phyloP scores from a whole-genome alignment of 2,113 vertebrate genomes.

The Ammospiza nelsoni region DNA sequence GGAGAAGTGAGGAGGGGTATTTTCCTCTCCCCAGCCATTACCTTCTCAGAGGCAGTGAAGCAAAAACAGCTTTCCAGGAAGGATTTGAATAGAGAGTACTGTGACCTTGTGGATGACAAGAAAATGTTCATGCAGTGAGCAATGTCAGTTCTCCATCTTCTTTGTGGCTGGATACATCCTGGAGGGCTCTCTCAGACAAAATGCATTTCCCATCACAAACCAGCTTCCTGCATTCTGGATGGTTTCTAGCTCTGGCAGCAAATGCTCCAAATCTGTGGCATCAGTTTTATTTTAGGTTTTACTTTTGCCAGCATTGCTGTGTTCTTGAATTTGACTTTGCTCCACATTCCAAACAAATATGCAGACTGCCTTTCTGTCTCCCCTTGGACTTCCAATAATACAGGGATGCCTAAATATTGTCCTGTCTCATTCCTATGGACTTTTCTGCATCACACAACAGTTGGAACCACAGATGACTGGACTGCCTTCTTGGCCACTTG shows the following conservation, averaged over 20 bases:
- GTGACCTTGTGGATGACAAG: conserved; percentile 52
- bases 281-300: conserved; percentile 54
- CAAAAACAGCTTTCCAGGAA: conserved; percentile 31
- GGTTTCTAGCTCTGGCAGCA: conserved; percentile 39
- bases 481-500: background rate
- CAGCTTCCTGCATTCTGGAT: conserved; percentile 60
- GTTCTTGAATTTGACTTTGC: conserved; percentile 64
- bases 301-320: conserved; percentile 13
- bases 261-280: conserved; percentile 20
- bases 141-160: conserved; percentile 46
- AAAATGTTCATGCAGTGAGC: conserved; percentile 30
- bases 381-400: background rate
- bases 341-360: background rate
- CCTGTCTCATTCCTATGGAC: background rate
- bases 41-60: conserved; percentile 11
- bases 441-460: rapidly evolving
- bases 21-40: background rate
- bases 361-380: background rate
- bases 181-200: conserved; percentile 43
- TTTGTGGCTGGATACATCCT: conserved; percentile 62
- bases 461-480: background rate
- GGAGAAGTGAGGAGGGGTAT: background rate
- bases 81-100: background rate
- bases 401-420: background rate
- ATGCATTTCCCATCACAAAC: conserved; percentile 48